Base-by-base conservation (phyloP, 1,140 invertebrate species). In the Papilio dardanus region DNA sequence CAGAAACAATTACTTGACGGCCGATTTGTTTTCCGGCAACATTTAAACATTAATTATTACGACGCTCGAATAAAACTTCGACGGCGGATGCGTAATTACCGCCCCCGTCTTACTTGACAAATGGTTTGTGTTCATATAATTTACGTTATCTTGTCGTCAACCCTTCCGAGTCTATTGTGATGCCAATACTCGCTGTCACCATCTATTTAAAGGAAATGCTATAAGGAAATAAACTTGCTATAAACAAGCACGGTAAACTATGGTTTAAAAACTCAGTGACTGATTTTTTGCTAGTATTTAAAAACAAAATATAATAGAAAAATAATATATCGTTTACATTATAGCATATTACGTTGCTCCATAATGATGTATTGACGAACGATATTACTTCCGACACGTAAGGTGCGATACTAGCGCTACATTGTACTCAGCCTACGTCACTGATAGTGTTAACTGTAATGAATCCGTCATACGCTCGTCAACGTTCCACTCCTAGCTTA, bases 1-100 rank as follows among this genome's bases (percentile, higher is more conserved):
- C 80, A 76, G 83, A 85, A 83, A 76, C 75, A 65, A 81, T 78
- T 76, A 80, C 75, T 58, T 71, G 75, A 66, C 75, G 66, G 68
- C 30, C 28, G 65, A 42, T 76, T 71, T 75, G 74, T 73, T 78
- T 78, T 76, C 75, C 75, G 76, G 30, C 74, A 75, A 62, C 71
- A 65, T 81, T 65, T 75, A 74, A 76, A 73, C 40, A 73, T 67
- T 67, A 67, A 67, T 67, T 75, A 75, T 69, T 21, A 69, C 33
- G 33, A 37, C 67, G n/a, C 67, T 40, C 21, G 35, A 69, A 69
- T 37, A 40, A 24, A 40, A 40, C 67, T 69, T 40, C 19, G 35
- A 40, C n/a, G 33, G 16, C 21, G n/a, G 35, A 42, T 69, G 67
- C 35, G 67, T 40, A 69, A 33, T 37, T 19, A 69, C 54, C 54